Evolutionary conservation across 2,113 vertebrate genomes (phyloP).

Genomic region (Aptenodytes forsteri): DNA sequence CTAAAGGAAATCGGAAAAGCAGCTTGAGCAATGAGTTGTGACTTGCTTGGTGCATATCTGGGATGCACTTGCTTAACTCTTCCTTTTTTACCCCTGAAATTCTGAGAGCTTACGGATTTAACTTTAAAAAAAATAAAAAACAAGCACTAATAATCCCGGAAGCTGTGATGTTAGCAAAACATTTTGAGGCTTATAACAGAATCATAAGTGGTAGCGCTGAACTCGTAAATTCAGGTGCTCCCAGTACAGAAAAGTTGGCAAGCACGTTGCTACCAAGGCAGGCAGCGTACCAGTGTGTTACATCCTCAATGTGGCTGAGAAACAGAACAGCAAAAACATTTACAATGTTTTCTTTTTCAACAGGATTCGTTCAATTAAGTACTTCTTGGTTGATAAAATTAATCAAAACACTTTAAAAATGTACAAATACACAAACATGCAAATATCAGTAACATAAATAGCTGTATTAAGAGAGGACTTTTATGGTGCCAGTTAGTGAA

Average conservation of each 20-base stretch:
- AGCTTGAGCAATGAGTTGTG: neutral
- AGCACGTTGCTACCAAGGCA: neutral
- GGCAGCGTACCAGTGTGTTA: fast-evolving
- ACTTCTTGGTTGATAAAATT: neutral
- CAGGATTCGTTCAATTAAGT: neutral
- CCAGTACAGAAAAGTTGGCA: neutral
- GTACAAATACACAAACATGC: neutral
- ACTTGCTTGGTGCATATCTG: neutral
- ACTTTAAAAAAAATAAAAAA: neutral
- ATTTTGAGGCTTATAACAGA: neutral
- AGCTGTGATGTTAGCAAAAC: neutral
- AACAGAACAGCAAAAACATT: neutral
- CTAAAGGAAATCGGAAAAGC: neutral
- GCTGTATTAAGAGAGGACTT: neutral
- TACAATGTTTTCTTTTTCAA: neutral
- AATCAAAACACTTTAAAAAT: neutral
- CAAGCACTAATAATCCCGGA: neutral
- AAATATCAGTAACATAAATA: neutral
- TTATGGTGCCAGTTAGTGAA: neutral
- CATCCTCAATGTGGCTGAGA: neutral
- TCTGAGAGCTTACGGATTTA: neutral
- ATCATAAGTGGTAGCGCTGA: neutral
- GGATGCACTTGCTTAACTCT: neutral
- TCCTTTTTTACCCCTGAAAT: neutral
- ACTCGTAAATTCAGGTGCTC: neutral